Evolutionary conservation across 2,113 vertebrate species (phyloP).

Genomic region (Oncorhynchus kisutch): DNA sequence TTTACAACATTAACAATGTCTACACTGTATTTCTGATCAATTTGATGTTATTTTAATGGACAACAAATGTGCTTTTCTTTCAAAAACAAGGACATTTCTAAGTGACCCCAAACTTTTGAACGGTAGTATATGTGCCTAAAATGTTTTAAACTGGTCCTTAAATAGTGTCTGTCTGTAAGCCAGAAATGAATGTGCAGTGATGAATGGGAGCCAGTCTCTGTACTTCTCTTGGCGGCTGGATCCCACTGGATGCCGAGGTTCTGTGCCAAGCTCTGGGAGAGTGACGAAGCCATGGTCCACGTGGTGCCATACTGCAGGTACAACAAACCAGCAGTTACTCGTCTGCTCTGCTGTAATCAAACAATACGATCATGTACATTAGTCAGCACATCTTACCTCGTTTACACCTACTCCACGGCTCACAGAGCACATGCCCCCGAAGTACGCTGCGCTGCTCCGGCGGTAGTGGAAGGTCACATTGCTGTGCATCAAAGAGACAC

Average conservation of each 20-base stretch:
- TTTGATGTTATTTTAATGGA: too few species aligned
- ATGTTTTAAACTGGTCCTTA: background rate
- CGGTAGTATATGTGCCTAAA: background rate
- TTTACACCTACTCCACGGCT: constrained; percentile 92
- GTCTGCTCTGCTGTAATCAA: background rate
- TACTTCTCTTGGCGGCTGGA: constrained; percentile 87
- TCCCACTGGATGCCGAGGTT: constrained; percentile 98
- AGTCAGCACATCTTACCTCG: constrained; percentile 80
- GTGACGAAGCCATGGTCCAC: constrained; percentile 83
- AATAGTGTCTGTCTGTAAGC: background rate
- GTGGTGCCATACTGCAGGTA: constrained; percentile 84
- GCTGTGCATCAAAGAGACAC: constrained; percentile 62
- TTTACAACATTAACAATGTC: too few species aligned
- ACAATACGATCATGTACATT: background rate
- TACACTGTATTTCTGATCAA: too few species aligned
- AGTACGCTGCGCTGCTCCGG: constrained; percentile 91
- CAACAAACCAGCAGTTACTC: constrained; percentile 35
- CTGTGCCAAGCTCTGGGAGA: constrained; percentile 93
- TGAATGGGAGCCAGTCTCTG: background rate
- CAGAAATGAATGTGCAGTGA: background rate
- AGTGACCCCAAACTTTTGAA: too few species aligned
- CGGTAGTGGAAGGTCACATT: constrained; percentile 94
- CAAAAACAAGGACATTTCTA: too few species aligned
- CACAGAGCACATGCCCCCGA: constrained; percentile 90
- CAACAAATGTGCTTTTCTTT: too few species aligned